Percentiles rank a stretch among this genome's conserved stretches.
Conservation (phyloP, 1,140 invertebrate species). For the Cherax destructor region DNA sequence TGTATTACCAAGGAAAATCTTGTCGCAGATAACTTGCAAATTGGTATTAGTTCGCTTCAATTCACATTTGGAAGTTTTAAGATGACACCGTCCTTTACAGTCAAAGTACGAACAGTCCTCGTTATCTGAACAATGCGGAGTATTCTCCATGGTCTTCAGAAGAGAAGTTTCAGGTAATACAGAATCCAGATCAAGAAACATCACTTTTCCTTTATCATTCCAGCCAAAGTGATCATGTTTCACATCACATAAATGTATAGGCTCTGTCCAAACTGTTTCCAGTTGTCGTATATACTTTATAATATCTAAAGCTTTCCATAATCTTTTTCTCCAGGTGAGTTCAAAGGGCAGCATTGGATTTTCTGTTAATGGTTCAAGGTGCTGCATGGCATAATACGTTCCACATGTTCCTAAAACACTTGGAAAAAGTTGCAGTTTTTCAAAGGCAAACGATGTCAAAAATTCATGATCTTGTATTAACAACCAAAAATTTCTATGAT, state of each 20-base stretch:
- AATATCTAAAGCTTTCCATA: slow-evolving; percentile 65
- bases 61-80: slow-evolving; percentile 36
- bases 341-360: slow-evolving; percentile 48
- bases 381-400: slow-evolving; percentile 63
- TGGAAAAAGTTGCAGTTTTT: slow-evolving; percentile 59
- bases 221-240: slow-evolving; percentile 70
- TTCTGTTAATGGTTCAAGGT: slow-evolving; percentile 56
- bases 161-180: slow-evolving; percentile 58
- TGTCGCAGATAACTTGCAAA: slow-evolving; percentile 67
- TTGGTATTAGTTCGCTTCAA: slow-evolving; percentile 63
- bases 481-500: slow-evolving; percentile 54
- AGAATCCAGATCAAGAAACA: slow-evolving; percentile 64
- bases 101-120: slow-evolving; percentile 70
- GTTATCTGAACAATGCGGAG: slow-evolving; percentile 58
- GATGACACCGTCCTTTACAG: slow-evolving; percentile 61
- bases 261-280: slow-evolving; percentile 50
- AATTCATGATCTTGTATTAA: slow-evolving; percentile 65
- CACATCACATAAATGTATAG: slow-evolving; percentile 68
- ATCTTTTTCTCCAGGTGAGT: slow-evolving; percentile 37
- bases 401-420: slow-evolving; percentile 58
- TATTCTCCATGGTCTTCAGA: slow-evolving; percentile 39
- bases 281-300: slow-evolving; percentile 55
- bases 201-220: slow-evolving; percentile 42
- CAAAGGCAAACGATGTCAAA: slow-evolving; percentile 50
- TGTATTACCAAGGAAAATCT: slow-evolving; percentile 62